Conservation (phyloP, 2,113 vertebrate genomes). For the Grallaria varia region DNA sequence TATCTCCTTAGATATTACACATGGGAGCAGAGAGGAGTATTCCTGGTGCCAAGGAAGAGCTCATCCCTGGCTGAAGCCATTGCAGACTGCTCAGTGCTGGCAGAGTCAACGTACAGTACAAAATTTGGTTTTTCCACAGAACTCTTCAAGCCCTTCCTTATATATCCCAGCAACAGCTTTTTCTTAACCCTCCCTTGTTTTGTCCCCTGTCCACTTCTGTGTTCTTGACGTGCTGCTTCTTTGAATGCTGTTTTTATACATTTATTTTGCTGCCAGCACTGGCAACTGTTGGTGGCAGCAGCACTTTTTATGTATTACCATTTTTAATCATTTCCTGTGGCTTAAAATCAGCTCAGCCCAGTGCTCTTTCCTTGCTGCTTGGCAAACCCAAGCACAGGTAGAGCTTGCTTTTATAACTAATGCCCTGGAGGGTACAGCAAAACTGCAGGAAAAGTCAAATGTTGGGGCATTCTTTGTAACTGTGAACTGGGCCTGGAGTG, state of each 20-base stretch:
- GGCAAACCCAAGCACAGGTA: not conserved
- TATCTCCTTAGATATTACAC: not conserved
- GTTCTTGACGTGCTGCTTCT: not conserved
- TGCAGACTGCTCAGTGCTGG: not conserved
- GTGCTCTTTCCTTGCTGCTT: not conserved
- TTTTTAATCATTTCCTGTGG: not conserved
- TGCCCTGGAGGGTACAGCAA: not conserved
- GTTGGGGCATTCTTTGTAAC: not conserved
- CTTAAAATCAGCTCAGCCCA: not conserved
- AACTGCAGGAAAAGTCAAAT: not conserved
- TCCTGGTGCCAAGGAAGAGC: not conserved
- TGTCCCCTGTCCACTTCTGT: not conserved
- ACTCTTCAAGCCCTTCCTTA: not conserved
- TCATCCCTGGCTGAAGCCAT: not conserved
- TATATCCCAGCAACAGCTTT: not conserved
- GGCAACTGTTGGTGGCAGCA: not conserved
- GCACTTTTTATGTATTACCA: not conserved
- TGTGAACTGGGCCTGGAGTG: not conserved
- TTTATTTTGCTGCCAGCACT: not conserved
- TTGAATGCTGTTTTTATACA: not conserved
- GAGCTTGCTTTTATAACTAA: not conserved
- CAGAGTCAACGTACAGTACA: not conserved
- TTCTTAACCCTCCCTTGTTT: not conserved
- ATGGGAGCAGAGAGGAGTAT: not conserved
- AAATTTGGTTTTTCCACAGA: not conserved